phyloP scores from a whole-genome alignment of 2,113 vertebrate species.

The Ibidorhyncha struthersii region DNA sequence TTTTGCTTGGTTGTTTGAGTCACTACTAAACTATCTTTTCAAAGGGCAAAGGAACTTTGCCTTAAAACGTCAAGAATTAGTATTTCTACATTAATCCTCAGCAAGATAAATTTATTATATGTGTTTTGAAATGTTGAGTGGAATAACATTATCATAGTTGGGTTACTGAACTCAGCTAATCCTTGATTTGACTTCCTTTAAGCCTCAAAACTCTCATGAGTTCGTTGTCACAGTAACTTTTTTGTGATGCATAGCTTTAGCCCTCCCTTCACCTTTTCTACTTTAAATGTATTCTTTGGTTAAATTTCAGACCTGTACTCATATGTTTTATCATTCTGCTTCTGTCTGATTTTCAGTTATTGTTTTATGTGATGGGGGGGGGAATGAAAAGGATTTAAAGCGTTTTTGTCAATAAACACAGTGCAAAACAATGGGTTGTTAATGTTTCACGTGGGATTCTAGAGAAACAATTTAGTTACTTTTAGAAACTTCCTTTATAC shows the following conservation, averaged over 20 bases:
- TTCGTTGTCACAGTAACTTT: neutral
- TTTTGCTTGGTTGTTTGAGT: neutral
- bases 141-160: neutral
- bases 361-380: neutral
- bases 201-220: neutral
- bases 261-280: neutral
- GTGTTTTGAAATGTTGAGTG: neutral
- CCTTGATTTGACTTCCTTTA: neutral
- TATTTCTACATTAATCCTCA: neutral
- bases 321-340: neutral
- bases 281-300: neutral
- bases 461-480: slow-evolving; percentile 51
- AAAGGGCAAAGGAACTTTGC: neutral
- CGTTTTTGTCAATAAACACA: slow-evolving; percentile 19
- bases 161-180: neutral
- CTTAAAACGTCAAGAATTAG: neutral
- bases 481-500: slow-evolving; percentile 65
- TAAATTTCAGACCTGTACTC: neutral
- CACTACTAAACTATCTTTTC: neutral
- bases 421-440: slow-evolving; percentile 53
- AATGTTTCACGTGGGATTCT: slow-evolving; percentile 47
- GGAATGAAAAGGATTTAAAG: neutral
- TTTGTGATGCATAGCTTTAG: neutral
- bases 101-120: neutral
- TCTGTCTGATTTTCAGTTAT: neutral